Percentiles rank a stretch among this genome's conserved stretches.
Conservation (phyloP, 1,140 invertebrate genomes). For the Coptotermes formosanus region DNA sequence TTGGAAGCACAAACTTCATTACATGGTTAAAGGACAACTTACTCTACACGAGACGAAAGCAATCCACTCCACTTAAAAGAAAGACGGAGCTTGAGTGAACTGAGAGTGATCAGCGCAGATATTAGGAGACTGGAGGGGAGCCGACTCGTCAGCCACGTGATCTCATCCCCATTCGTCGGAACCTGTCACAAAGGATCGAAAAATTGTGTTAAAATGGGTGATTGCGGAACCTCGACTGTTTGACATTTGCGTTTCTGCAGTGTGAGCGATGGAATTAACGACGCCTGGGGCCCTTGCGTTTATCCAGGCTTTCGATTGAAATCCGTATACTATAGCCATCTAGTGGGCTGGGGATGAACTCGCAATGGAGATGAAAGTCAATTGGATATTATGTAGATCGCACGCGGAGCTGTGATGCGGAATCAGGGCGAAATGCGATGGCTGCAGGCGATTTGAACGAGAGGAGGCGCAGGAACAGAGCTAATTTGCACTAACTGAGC, state of each 20-base stretch:
- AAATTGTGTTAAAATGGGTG: too few relatives aligned
- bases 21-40: too few relatives aligned
- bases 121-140: too few relatives aligned
- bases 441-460: not conserved
- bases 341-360: constrained; percentile 13
- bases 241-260: not conserved
- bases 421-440: not conserved
- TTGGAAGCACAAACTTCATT: too few relatives aligned
- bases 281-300: not conserved
- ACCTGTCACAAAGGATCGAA: too few relatives aligned
- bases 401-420: not conserved
- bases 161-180: too few relatives aligned
- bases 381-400: constrained; percentile 6
- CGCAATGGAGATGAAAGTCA: constrained; percentile 1
- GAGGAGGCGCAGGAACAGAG: not conserved
- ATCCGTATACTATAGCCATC: not conserved
- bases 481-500: not conserved
- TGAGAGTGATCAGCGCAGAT: too few relatives aligned
- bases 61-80: too few relatives aligned
- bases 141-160: too few relatives aligned
- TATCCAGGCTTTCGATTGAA: constrained; percentile 1
- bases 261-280: not conserved
- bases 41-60: too few relatives aligned
- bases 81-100: too few relatives aligned
- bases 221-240: too few relatives aligned